phyloP scores from a whole-genome alignment of 2,888 invertebrate genomes.

The Invenusta paracnida region DNA sequence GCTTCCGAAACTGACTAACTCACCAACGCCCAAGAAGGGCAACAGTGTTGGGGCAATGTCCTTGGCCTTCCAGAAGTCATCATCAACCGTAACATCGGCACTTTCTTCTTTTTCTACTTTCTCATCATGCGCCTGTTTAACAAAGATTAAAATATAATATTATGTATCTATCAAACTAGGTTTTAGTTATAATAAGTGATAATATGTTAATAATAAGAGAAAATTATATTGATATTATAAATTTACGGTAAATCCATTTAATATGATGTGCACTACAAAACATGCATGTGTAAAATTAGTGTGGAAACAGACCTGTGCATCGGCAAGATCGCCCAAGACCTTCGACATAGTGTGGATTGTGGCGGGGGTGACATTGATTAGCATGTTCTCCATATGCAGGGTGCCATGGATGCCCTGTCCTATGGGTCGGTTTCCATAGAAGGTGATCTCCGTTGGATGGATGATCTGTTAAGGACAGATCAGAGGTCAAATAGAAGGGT shows the following conservation, averaged over 20 bases:
- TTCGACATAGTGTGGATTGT: conserved; percentile 35
- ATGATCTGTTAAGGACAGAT: conserved; percentile 28
- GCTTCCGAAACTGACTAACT: too few species aligned
- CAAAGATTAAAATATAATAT: too few species aligned
- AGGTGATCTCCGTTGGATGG: conserved; percentile 12
- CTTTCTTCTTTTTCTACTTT: background rate
- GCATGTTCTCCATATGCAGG: conserved; percentile 32
- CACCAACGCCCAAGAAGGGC: conserved; percentile 21
- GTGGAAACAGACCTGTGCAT: background rate
- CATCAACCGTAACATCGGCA: background rate
- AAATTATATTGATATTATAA: too few species aligned
- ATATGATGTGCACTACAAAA: too few species aligned
- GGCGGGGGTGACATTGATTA: conserved; percentile 34
- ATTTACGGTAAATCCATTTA: too few species aligned
- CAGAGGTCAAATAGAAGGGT: too few species aligned
- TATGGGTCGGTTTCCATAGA: conserved; percentile 34
- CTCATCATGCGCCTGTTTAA: background rate
- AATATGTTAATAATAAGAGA: too few species aligned
- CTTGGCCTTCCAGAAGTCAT: background rate
- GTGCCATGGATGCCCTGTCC: conserved; percentile 32
- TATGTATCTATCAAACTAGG: too few species aligned
- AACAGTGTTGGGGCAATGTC: background rate
- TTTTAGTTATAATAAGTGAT: too few species aligned
- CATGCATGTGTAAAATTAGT: too few species aligned
- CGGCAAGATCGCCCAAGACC: conserved; percentile 1